Evolutionary conservation across 1,140 invertebrate species (phyloP), one percentile per base, ranked within the genome.

Genomic region (Heliconius hermathena): DNA sequence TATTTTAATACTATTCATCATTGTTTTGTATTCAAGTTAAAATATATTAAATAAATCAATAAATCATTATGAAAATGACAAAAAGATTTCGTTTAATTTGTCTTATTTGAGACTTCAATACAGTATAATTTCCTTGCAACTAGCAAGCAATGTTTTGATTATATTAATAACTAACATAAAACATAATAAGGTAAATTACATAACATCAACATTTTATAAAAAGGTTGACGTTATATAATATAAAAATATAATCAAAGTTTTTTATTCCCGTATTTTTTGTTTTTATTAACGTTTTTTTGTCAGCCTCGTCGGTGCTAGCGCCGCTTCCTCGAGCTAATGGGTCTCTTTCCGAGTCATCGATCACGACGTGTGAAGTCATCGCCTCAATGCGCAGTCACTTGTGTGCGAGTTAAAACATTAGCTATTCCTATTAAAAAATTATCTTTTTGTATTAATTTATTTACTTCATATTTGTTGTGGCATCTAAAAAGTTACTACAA

Each of bases 291-390:
- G 8, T 66, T 66, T 66, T 66, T 66, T 29, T 16, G 54, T 57
- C 26, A 66, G 60, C 22, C 26, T 18, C 36, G 18, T 16, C 77
- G 52, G 54, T 13, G 54, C 16, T 57, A 54, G 20, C 22, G 46
- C 20, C 46, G 46, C 20, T 78, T 78, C 54, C 73, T 78, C 38
- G 73, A 74, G 72, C 38, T 78, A 78, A 78, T 74, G 72, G 36
- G 22, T 60, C 29, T 78, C 77, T 78, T 78, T 78, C 73, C 77
- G 77, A 74, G 38, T 78, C 72, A 74, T 78, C 77, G 46, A 54
- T 74, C 77, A 78, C 71, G 60, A 74, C n/a, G 57, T 41, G 72
- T 78, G 72, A 74, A 78, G 77, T 78, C 77, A 78, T 78, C 77
- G 57, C 52, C 26, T 66, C 60, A 66, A 29, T 74, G 77, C 38